Percentiles rank a stretch among this genome's conserved stretches.
Evolutionary conservation across 2,797 vertebrate genomes (phyloP).

Genomic region (Danio aesculapii): DNA sequence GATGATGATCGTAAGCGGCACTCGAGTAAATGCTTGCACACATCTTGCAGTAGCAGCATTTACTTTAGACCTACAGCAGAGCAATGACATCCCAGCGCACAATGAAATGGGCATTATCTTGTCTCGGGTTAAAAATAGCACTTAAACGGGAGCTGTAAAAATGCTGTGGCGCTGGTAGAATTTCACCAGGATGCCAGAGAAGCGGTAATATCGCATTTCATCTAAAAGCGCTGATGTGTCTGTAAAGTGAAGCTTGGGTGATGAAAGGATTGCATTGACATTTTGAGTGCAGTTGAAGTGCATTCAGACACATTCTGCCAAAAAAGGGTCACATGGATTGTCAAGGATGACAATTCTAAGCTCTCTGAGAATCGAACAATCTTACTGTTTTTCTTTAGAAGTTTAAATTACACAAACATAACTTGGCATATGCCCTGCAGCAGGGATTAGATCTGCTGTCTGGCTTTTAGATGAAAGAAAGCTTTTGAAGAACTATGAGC

Average conservation of each 20-base stretch:
- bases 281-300: conserved; percentile 19
- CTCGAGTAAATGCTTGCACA: conserved; percentile 1
- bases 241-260: not conserved
- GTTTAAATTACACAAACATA: not conserved
- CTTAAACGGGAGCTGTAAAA: conserved; percentile 13
- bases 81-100: conserved; percentile 59
- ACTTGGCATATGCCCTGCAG: not conserved
- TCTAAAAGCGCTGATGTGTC: conserved; percentile 10
- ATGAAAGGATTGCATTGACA: conserved; percentile 1
- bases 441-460: not conserved
- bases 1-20: not conserved
- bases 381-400: not conserved
- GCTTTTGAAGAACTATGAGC: not conserved
- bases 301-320: not conserved
- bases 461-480: not conserved
- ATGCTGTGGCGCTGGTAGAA: not conserved
- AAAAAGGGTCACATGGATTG: not conserved
- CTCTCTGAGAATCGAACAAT: not conserved
- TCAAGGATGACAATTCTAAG: not conserved
- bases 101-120: conserved; percentile 40
- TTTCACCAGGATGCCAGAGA: conserved; percentile 1
- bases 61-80: conserved; percentile 51
- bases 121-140: conserved; percentile 56
- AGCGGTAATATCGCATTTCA: conserved; percentile 16
- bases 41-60: conserved; percentile 54